phyloP scores from a whole-genome alignment of 2,797 vertebrate genomes.

The Enteromius trimaculatus region DNA sequence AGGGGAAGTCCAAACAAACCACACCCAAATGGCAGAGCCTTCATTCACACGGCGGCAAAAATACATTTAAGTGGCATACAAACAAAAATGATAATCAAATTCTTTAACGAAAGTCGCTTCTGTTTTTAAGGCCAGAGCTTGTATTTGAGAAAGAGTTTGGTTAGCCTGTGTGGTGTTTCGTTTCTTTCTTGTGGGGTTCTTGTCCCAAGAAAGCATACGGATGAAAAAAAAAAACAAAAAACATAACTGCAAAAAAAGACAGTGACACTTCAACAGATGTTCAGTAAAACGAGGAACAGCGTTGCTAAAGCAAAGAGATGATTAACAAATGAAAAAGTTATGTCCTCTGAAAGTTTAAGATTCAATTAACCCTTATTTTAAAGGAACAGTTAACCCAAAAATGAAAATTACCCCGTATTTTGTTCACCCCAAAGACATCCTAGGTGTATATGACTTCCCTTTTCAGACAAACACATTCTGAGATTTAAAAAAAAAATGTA shows the following conservation, averaged over 20 bases:
- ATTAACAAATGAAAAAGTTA: neutral
- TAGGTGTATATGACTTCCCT: no score
- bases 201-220: neutral
- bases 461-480: no score
- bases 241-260: neutral
- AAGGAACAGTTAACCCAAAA: no score
- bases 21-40: neutral
- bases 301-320: neutral
- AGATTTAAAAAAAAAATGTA: no score
- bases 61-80: neutral
- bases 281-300: neutral
- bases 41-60: neutral
- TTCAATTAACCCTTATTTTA: neutral
- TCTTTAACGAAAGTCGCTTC: neutral
- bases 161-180: neutral
- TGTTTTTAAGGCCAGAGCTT: neutral
- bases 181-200: no score
- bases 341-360: neutral
- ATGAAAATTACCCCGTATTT: no score
- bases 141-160: neutral
- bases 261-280: neutral
- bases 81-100: neutral
- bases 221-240: neutral
- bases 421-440: no score
- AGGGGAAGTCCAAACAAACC: neutral